Evolutionary conservation across 2,113 vertebrate genomes (phyloP), one percentile per base, ranked within the genome.

Genomic region (Felis catus): DNA sequence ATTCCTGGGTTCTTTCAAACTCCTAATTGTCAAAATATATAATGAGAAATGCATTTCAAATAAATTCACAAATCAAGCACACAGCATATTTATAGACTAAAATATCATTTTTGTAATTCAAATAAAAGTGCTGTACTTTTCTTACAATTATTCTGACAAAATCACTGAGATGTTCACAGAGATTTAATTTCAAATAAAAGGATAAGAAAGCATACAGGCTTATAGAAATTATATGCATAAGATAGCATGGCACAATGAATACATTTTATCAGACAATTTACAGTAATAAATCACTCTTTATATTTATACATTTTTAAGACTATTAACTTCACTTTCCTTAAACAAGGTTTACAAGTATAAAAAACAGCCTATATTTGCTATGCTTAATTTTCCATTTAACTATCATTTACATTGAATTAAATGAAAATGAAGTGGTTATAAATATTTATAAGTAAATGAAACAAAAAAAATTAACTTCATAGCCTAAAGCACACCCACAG

Each of bases 291-390:
- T 82, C 16, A 29, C 23, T 97, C 84, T 33, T 97, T 11, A 18
- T 23, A 82, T 31, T 7, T 58, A 98, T 80, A 88, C 21, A 73
- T 15, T 7, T 95, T 94, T 88, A 88, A 97, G 76, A 98, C 58
- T 8, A 27, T 11, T 73, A 97, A 96, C 31, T 95, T 81, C 53
- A 97, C 83, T 87, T 95, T 90, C 55, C 98, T 97, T 97, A 66
- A 94, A 41, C 80, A 85, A 96, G n/a, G 2, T 45, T 96, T 76
- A 87, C 97, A 98, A 68, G 18, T 70, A 96, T 93, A 94, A 51
- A 55, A 89, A 18, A 93, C 61, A 48, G 0, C 3, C 84, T 79
- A 41, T 29, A 66, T 63, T 97, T 23, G 23, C 45, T 45, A 85
- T 31, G 39, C 39, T 94, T 82, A 95, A 41, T 74, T 97, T 90